Base-by-base conservation (phyloP, 2,888 invertebrate genomes). In the Caenorhabditis japonica region DNA sequence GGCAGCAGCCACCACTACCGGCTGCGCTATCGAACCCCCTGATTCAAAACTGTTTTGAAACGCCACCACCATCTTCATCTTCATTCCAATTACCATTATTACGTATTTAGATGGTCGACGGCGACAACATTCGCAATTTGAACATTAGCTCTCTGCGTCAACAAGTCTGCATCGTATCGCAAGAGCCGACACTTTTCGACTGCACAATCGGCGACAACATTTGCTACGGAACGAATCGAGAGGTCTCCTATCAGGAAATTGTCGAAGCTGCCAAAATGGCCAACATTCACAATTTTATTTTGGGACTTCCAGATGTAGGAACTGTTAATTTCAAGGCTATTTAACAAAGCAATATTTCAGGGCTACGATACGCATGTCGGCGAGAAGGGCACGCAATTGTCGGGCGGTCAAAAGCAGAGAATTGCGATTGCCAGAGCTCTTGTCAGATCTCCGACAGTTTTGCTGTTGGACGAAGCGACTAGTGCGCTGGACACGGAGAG, bases 81-180 rank as follows among this genome's bases (percentile, higher is more conserved):
- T n/a, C n/a, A n/a, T n/a, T n/a, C n/a, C n/a, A n/a, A n/a, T n/a
- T n/a, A n/a, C n/a, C n/a, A n/a, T n/a, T n/a, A n/a, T n/a, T n/a
- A n/a, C n/a, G n/a, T 17, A 71, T 85, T 61, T 95, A 87, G 86
- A 70, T 81, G 41, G 73, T 89, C 10, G 90, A 89, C 77, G 87
- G 84, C 38, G 76, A 84, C 44, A 84, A 93, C 83, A 89, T 94
- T 33, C 91, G 91, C 74, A 90, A 92, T 38, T 88, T 94, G 82
- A 92, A 93, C 0, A 86, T 94, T 25, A 85, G 90, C 0, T 92
- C 92, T 49, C 88, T 93, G 10, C 91, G 96, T 64, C 91, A 92
- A 0, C 92, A 93, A 3, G 90, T 83, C 12, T 75, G 78, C 39
- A 79, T 79, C 27, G 79, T 79, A 10, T 77, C 76, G 25, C 74